phyloP scores from a whole-genome alignment of 2,113 vertebrate genomes.

The Gymnorhina tibicen region DNA sequence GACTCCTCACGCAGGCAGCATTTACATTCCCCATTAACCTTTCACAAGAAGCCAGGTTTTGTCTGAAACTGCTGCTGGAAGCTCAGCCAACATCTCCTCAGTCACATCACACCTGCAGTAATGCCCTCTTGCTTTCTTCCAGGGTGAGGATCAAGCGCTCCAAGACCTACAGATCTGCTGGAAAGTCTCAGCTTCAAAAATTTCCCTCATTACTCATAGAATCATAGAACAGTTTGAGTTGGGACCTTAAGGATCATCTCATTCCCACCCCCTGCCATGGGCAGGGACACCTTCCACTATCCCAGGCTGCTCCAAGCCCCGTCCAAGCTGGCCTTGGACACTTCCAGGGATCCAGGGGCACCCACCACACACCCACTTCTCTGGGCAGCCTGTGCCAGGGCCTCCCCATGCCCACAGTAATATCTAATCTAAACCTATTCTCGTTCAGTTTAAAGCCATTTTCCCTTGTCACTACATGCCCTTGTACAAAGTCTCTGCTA shows the following conservation, averaged over 20 bases:
- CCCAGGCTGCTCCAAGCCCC: neutral
- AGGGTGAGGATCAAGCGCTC: neutral
- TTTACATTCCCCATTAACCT: neutral
- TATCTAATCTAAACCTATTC: neutral
- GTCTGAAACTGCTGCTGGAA: neutral
- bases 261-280: neutral
- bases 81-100: neutral
- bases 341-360: neutral
- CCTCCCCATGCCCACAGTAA: neutral
- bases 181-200: neutral
- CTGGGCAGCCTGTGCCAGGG: neutral
- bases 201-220: neutral
- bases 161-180: neutral
- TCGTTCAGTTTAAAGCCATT: neutral
- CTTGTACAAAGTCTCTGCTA: neutral
- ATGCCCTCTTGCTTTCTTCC: neutral
- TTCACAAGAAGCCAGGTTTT: neutral
- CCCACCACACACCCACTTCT: neutral
- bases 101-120: neutral
- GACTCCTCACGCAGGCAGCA: neutral
- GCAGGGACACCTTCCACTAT: neutral
- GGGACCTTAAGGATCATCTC: neutral
- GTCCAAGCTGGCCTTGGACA: neutral
- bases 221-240: neutral
- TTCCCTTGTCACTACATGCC: neutral